Evolutionary conservation across 2,113 vertebrate genomes (phyloP).

Genomic region (Melanotaenia duboulayi): DNA sequence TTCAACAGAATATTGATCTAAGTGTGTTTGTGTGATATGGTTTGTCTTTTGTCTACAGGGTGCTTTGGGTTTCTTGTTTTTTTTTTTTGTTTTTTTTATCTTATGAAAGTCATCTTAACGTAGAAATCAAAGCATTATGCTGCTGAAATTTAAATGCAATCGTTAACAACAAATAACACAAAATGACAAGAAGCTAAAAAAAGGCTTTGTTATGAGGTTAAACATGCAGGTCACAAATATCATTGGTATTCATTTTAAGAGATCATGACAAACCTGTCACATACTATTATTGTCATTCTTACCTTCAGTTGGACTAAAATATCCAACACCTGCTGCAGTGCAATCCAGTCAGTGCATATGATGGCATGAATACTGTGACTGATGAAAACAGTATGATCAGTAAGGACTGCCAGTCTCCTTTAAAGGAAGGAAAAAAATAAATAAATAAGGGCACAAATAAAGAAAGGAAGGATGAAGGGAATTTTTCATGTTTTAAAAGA

Average conservation of each 20-base stretch:
- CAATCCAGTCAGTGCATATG: background rate
- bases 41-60: conserved; percentile 14
- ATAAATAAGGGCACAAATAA: background rate
- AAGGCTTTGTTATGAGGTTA: background rate
- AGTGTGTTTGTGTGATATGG: conserved; percentile 32
- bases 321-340: background rate
- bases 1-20: conserved; percentile 52
- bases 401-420: background rate
- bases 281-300: conserved; percentile 25
- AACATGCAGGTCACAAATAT: too few species aligned
- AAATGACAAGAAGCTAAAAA: background rate
- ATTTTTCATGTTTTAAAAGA: background rate
- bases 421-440: background rate
- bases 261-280: conserved; percentile 28
- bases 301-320: background rate
- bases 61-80: conserved; percentile 25
- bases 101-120: conserved; percentile 24
- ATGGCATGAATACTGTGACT: background rate
- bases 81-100: conserved; percentile 1
- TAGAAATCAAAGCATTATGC: background rate
- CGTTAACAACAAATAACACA: background rate
- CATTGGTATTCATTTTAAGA: too few species aligned
- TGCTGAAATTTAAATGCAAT: background rate
- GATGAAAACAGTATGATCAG: background rate
- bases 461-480: background rate